phyloP scores from a whole-genome alignment of 2,113 vertebrate species.

The Tupaia tana region DNA sequence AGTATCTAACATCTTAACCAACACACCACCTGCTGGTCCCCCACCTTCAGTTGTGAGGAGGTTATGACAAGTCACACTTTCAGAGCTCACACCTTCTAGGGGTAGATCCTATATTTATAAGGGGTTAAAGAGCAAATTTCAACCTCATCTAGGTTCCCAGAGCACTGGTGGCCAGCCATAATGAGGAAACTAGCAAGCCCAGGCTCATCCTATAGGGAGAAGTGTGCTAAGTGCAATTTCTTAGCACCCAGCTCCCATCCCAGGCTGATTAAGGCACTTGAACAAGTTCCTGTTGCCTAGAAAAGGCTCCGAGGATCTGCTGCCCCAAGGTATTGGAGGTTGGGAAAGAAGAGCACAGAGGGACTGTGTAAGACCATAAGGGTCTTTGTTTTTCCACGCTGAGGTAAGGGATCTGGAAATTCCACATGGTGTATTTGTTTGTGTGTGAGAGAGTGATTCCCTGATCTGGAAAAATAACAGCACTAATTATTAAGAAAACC shows the following conservation, averaged over 20 bases:
- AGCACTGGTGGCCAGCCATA: background rate
- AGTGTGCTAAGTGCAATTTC: background rate
- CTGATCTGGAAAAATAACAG: background rate
- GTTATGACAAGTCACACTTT: background rate
- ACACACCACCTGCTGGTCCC: no score
- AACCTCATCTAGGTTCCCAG: background rate
- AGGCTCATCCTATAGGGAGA: background rate
- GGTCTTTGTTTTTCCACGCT: background rate
- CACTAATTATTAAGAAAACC: background rate
- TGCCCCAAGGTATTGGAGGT: conserved; percentile 7
- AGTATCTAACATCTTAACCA: no score
- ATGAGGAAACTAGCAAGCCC: background rate
- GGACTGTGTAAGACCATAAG: background rate
- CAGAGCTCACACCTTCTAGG: background rate
- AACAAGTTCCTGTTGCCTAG: conserved; percentile 36
- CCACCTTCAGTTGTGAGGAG: background rate
- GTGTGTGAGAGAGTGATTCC: background rate
- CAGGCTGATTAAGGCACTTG: conserved; percentile 1
- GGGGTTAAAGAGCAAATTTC: conserved; percentile 46
- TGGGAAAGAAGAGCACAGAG: background rate
- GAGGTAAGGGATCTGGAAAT: background rate
- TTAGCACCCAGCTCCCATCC: background rate
- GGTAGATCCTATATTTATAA: background rate
- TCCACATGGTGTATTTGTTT: background rate
- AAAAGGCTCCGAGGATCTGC: conserved; percentile 34